Evolutionary conservation across 1,140 invertebrate species (phyloP).

Genomic region (Artemia franciscana): DNA sequence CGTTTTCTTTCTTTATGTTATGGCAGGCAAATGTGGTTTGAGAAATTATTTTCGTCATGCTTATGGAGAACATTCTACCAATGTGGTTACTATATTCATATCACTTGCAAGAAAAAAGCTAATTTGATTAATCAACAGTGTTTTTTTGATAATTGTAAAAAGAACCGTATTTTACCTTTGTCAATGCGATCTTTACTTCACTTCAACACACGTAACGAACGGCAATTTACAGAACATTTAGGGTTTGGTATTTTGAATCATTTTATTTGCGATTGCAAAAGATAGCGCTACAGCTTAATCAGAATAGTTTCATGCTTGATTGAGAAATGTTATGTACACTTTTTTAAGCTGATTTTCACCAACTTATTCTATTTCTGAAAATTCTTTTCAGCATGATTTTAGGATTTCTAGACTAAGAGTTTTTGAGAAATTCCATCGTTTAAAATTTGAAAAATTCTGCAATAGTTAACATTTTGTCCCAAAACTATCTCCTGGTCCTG

Average conservation of each 20-base stretch:
- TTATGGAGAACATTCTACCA: neutral
- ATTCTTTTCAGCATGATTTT: neutral
- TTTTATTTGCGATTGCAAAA: neutral
- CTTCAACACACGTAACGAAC: neutral
- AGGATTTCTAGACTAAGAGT: neutral
- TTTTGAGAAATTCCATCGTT: neutral
- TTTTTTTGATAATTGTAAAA: neutral
- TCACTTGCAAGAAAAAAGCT: neutral
- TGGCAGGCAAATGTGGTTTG: too few species aligned
- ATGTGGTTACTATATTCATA: neutral
- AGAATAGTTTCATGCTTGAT: neutral
- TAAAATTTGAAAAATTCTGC: neutral
- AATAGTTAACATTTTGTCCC: neutral
- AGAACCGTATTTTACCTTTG: neutral
- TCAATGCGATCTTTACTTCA: neutral
- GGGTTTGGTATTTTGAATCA: neutral
- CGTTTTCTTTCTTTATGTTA: too few species aligned
- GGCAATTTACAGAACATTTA: neutral
- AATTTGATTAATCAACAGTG: neutral
- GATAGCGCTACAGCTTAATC: neutral
- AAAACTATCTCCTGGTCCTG: neutral
- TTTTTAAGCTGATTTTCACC: neutral
- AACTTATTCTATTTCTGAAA: neutral
- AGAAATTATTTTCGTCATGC: neutral
- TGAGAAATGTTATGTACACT: neutral